These are phyloP conservation scores for Pipa parva DNA, from an alignment of 2,113 vertebrate genomes.

Conservation along the genomic window DNA sequence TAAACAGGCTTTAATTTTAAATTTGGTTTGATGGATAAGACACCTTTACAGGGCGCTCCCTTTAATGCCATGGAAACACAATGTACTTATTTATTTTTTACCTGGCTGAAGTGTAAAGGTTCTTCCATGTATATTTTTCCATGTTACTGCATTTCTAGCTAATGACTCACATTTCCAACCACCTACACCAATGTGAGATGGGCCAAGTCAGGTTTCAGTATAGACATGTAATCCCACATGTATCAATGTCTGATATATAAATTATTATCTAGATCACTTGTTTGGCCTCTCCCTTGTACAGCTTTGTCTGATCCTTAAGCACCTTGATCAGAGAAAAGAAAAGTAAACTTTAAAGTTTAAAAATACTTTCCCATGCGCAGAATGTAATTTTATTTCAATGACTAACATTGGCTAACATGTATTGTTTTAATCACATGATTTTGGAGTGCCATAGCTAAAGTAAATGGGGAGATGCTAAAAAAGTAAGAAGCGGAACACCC, in stretches of 20 bases:
- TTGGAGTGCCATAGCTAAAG: slow-evolving; percentile 15
- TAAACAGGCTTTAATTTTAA: too few relatives aligned
- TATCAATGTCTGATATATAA: too few relatives aligned
- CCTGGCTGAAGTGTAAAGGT: not conserved
- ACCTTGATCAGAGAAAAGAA: not conserved
- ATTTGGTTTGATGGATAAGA: too few relatives aligned
- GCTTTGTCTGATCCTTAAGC: not conserved
- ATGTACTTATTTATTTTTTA: not conserved
- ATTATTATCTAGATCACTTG: too few relatives aligned
- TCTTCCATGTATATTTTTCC: not conserved
- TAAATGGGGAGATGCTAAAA: slow-evolving; percentile 30
- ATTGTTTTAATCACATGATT: slow-evolving; percentile 28
- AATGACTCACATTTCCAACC: not conserved
- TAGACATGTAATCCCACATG: not conserved
- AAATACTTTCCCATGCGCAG: not conserved
- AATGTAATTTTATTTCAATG: too few relatives aligned
- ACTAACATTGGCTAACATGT: not conserved
- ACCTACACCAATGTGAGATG: not conserved
- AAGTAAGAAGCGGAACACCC: slow-evolving; percentile 21
- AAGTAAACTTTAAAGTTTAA: not conserved
- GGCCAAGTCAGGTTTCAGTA: not conserved
- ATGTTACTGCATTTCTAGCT: not conserved
- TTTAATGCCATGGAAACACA: not conserved
- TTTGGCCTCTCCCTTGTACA: too few relatives aligned
- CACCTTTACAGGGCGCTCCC: too few relatives aligned